Base-by-base conservation (phyloP, 1,140 invertebrate species). In the Cyphomyrmex costatus region DNA sequence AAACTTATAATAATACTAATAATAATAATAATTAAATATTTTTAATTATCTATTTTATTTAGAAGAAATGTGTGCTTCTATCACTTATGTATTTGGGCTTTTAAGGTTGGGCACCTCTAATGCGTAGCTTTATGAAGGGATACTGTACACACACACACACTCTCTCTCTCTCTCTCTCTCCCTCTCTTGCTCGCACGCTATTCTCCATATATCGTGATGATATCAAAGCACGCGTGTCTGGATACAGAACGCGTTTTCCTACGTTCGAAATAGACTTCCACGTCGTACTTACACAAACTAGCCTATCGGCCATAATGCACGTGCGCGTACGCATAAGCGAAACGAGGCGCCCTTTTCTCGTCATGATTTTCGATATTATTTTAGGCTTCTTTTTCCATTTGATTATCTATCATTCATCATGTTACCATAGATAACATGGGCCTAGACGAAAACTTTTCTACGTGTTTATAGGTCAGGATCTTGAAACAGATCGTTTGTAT, bases 181-280 rank as follows among this genome's bases (percentile, higher is more conserved):
- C 56, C 30, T 53, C 51, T 85, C 86, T 73, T n/a, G 33, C 66
- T 1, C 46, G 12, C 46, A 3, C 14, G 12, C 46, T 16, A 14
- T 33, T 46, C 66, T 82, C n/a, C 66, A 87, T 76, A 87, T 90
- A 89, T 89, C 85, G 80, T 87, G 49, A 71, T 58, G 65, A 65
- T 88, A 90, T 90, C 89, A 90, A 89, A 89, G 89, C 82, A 27
- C 27, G 86, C 58, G 73, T 85, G 87, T 82, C 68, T 88, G 89
- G 78, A 87, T 86, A 90, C 76, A 85, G 79, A 87, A 77, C 76
- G 73, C 73, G 65, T 27, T 86, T 86, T 24, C 76, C 66, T 79
- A 79, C 60, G 84, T 91, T 91, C 68, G 87, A 91, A 91, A 91
- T 91, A 91, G 90, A 91, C 89, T 91, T 89, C 87, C 86, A 90